Base-by-base conservation (phyloP, 2,797 vertebrate species). In the Gambusia yucatana region DNA sequence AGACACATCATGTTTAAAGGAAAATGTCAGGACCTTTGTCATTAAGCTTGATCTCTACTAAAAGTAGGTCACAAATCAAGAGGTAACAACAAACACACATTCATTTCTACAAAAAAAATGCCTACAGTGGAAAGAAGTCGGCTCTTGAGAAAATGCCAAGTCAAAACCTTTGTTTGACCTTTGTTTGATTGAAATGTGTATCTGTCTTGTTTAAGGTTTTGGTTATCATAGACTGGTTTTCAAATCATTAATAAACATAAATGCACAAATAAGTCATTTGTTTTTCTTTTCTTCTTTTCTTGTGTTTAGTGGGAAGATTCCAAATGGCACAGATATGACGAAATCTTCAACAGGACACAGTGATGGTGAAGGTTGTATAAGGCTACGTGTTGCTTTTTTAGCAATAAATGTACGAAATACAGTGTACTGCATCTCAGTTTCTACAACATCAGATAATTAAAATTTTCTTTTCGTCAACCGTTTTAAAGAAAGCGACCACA, bases 291-390 rank as follows among this genome's bases (percentile, higher is more conserved):
- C 25, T 46, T 20, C 59, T 84, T 72, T 73, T 71, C 13, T 30
- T 79, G 10, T 73, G 17, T 80, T 79, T 30, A 99, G 98, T 94
- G 97, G 98, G 90, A 99, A 98, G 94, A 97, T 96, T 87, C 97
- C 97, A 84, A 98, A 98, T 39, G 97, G 96, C 72, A 95, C 95
- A 55, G 95, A 96, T 2, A 88, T 75, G 69, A 82, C 96, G 77
- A 97, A 97, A 81, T 96, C 96, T 0, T 84, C 94, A 47, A 85
- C 95, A 71, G 97, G 96, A 86, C 92, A 95, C 81, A 79, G 93
- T 55, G 98, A 99, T 46, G 52, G 93, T 72, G 97, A 99, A 94
- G 98, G 98, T 99, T 93, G 94, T 86, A 70, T 8, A 9, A 11
- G 11, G 9, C 17, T 72, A 6, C 47, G 1, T 72, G 1, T 47